A percentile compares a stretch with the other conserved stretches of the same genome.
These are phyloP conservation scores for Acestrorhynchus altus DNA, from an alignment of 2,797 vertebrate genomes.

Conservation along the genomic window DNA sequence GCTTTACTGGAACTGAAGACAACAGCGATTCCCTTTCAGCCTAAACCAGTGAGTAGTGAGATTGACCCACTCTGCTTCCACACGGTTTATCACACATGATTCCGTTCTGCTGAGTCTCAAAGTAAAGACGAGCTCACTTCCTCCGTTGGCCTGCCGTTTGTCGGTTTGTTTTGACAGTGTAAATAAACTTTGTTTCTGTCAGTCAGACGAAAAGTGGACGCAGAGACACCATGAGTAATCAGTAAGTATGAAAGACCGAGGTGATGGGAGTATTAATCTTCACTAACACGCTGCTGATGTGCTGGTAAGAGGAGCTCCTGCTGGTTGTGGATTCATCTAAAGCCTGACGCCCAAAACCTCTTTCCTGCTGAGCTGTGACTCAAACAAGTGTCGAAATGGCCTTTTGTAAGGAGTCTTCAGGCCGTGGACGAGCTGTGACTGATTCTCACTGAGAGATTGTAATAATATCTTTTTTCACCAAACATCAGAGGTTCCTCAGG, in stretches of 20 bases:
- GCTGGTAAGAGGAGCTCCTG: constrained; percentile 5
- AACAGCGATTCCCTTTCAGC: neutral
- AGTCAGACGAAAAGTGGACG: constrained; percentile 34
- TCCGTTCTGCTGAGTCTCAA: constrained; percentile 21
- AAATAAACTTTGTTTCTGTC: constrained; percentile 42
- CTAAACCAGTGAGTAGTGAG: constrained; percentile 49
- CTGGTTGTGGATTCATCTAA: neutral
- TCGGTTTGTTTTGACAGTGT: constrained; percentile 7
- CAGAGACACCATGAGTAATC: constrained; percentile 52
- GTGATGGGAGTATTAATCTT: constrained; percentile 36
- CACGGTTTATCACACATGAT: neutral
- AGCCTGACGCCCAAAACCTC: too few relatives aligned
- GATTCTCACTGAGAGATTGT: too few relatives aligned
- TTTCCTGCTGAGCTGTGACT: too few relatives aligned
- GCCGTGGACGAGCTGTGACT: too few relatives aligned
- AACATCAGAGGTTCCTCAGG: too few relatives aligned
- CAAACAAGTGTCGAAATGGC: too few relatives aligned
- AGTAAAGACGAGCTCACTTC: constrained; percentile 48
- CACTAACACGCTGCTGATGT: constrained; percentile 22
- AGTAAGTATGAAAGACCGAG: constrained; percentile 46
- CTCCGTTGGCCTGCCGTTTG: too few relatives aligned
- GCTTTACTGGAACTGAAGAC: constrained; percentile 1
- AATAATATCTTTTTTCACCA: too few relatives aligned
- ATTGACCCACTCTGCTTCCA: constrained; percentile 3
- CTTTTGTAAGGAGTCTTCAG: too few relatives aligned